Percentiles rank a stretch among this genome's conserved stretches.
These are phyloP conservation scores for Carollia perspicillata DNA, from an alignment of 2,113 vertebrate species.

Conservation along the genomic window DNA sequence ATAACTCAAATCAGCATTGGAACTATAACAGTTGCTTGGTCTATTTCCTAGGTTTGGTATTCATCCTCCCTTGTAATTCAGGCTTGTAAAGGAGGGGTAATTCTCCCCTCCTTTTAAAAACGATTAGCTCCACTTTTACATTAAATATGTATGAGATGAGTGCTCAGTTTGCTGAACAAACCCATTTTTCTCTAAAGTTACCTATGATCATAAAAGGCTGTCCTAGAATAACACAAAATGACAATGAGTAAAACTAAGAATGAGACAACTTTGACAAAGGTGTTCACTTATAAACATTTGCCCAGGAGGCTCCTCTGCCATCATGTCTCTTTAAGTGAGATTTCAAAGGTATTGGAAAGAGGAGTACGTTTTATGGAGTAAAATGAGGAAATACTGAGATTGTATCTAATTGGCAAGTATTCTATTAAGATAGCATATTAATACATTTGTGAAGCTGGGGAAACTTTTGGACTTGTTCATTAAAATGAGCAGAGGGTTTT, in stretches of 20 bases:
- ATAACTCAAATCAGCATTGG: not conserved
- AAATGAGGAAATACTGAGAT: not conserved
- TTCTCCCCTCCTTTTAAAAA: not conserved
- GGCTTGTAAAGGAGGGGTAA: too few species aligned
- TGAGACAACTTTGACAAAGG: not conserved
- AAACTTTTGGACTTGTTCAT: not conserved
- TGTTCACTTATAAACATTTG: not conserved
- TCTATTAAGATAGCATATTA: not conserved
- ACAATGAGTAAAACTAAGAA: not conserved
- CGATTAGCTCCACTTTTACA: not conserved
- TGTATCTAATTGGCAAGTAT: not conserved
- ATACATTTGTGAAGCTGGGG: not conserved
- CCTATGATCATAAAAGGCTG: not conserved
- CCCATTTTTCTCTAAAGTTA: not conserved
- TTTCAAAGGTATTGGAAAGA: not conserved
- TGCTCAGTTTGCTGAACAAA: not conserved
- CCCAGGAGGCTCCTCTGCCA: not conserved
- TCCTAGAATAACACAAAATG: not conserved
- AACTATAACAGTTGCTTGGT: not conserved
- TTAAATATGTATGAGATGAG: not conserved
- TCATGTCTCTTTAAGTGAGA: not conserved
- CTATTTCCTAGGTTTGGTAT: not conserved
- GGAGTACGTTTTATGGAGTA: not conserved
- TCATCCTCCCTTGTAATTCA: not conserved
- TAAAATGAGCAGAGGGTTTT: not conserved